Conservation (phyloP, 2,113 vertebrate genomes). For the Saguinus midas region DNA sequence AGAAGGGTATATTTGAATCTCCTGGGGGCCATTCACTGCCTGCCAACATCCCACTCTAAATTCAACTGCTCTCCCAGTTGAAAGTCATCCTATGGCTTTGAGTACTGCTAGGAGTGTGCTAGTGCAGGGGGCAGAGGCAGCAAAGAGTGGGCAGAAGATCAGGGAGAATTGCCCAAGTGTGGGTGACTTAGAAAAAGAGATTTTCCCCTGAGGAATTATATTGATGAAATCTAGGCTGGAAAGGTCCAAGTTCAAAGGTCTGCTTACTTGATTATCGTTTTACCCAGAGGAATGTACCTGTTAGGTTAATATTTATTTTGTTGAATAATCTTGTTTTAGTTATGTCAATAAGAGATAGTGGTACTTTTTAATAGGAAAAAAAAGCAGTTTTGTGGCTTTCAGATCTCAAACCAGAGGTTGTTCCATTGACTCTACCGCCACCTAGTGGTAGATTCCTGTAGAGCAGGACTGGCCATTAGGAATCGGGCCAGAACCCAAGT, state of each 20-base stretch:
- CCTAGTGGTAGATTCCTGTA: background rate
- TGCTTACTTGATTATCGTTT: constrained; percentile 59
- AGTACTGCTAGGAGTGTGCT: background rate
- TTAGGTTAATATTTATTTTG: constrained; percentile 73
- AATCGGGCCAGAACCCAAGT: background rate
- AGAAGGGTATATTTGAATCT: too few relatives aligned
- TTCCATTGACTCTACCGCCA: constrained; percentile 17
- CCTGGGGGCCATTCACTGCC: background rate
- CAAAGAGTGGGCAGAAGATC: background rate
- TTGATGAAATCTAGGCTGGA: constrained; percentile 39
- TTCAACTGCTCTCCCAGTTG: background rate
- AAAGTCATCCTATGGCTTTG: background rate
- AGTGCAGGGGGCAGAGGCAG: background rate
- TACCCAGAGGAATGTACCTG: constrained; percentile 19
- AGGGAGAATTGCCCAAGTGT: background rate
- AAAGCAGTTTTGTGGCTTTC: background rate
- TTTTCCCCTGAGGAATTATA: background rate
- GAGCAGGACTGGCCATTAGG: background rate
- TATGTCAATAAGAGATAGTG: constrained; percentile 26
- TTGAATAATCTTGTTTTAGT: constrained; percentile 53
- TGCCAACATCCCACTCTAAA: background rate
- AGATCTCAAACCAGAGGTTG: background rate
- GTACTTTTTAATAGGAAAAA: background rate
- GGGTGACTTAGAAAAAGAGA: background rate
- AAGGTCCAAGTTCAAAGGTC: constrained; percentile 68